These are phyloP conservation scores for Aplodontia rufa DNA, from an alignment of 2,113 vertebrate species.

Conservation along the genomic window DNA sequence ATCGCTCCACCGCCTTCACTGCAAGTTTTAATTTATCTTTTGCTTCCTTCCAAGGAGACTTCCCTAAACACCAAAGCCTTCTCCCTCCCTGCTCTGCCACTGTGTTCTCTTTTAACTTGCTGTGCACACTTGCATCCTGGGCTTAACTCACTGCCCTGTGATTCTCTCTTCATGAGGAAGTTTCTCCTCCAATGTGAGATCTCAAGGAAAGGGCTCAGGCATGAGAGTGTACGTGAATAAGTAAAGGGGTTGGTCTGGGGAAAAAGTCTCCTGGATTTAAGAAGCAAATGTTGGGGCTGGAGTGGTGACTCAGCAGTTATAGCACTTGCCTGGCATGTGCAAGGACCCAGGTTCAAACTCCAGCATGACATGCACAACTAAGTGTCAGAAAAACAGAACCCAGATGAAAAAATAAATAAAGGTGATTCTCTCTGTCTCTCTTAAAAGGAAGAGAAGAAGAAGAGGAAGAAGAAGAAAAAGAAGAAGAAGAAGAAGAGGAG, in stretches of 20 bases:
- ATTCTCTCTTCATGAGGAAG: neutral
- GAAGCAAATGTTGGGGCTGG: no score
- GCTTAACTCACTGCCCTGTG: neutral
- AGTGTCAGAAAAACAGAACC: no score
- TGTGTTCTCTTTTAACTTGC: neutral
- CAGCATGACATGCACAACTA: no score
- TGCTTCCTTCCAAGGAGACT: neutral
- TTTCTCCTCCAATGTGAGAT: neutral
- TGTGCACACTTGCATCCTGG: neutral
- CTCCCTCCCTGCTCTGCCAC: neutral
- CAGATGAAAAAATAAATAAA: no score
- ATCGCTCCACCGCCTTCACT: neutral
- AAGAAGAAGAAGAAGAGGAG: no score
- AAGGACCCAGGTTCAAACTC: no score
- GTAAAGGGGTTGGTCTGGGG: neutral
- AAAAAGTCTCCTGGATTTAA: neutral
- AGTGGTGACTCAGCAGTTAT: no score
- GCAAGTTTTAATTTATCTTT: neutral
- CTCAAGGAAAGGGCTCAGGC: neutral
- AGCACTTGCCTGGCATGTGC: no score
- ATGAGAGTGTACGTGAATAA: neutral
- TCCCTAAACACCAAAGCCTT: neutral
- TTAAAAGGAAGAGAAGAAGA: no score
- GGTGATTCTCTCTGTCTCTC: no score
- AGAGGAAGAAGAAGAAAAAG: no score